phyloP scores from a whole-genome alignment of 2,888 invertebrate genomes.

The Coelinius sp. region DNA sequence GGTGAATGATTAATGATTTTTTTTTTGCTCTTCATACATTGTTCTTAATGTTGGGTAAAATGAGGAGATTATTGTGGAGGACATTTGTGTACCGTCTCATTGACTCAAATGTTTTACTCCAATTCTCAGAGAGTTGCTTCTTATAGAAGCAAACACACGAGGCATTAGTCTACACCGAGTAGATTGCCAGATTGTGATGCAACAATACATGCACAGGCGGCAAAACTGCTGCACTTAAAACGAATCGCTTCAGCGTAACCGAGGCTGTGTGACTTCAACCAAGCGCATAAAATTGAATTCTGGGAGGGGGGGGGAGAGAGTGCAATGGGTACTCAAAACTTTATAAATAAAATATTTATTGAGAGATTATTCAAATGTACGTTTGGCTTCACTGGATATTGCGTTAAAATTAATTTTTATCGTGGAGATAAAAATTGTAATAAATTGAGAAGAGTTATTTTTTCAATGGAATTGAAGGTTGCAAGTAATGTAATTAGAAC shows the following conservation, averaged over 20 bases:
- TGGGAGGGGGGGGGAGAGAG: background rate
- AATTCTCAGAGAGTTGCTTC: conserved; percentile 4
- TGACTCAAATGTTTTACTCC: background rate
- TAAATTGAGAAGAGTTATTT: no score
- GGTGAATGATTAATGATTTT: background rate
- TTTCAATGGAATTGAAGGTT: no score
- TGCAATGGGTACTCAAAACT: background rate
- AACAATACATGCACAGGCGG: conserved; percentile 16
- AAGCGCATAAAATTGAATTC: background rate
- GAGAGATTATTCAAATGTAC: background rate
- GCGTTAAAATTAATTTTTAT: background rate
- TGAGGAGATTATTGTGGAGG: background rate
- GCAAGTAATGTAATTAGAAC: no score
- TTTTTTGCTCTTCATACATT: background rate
- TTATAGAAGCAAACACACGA: conserved; percentile 2
- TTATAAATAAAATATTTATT: background rate
- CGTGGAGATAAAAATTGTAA: background rate
- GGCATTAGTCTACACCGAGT: conserved; percentile 3
- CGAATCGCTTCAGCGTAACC: conserved; percentile 11
- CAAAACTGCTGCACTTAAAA: background rate
- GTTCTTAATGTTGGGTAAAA: no score
- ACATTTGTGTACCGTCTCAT: background rate
- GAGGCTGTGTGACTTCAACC: background rate
- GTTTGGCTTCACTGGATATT: background rate
- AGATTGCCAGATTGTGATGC: conserved; percentile 24